Conservation (phyloP, 1,140 invertebrate genomes). For the Zaprionus camerounensis region DNA sequence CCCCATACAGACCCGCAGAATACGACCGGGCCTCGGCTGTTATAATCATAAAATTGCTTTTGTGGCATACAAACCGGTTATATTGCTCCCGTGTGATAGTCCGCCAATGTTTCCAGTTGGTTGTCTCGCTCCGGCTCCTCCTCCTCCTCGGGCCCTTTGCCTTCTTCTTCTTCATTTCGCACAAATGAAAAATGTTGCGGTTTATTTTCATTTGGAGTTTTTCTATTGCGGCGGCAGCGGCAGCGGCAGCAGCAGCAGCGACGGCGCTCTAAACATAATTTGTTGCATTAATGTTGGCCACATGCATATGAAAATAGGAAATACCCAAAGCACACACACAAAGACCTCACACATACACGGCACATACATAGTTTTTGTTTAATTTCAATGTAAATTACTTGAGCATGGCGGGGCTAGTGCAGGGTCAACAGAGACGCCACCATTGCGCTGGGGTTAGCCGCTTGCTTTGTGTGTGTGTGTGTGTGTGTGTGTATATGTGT, state of each 20-base stretch:
- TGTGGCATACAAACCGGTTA: slow-evolving; percentile 82
- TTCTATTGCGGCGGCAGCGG: slow-evolving; percentile 42
- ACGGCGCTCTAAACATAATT: slow-evolving; percentile 78
- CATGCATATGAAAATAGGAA: slow-evolving; percentile 61
- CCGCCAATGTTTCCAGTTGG: slow-evolving; percentile 52
- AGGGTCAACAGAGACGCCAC: slow-evolving; percentile 5
- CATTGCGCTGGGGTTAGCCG: neutral
- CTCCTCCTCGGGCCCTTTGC: slow-evolving; percentile 6
- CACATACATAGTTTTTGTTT: slow-evolving; percentile 71
- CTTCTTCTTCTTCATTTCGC: slow-evolving; percentile 68
- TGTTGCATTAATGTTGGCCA: slow-evolving; percentile 79
- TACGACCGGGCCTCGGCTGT: slow-evolving; percentile 70
- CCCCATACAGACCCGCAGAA: slow-evolving; percentile 19
- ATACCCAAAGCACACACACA: slow-evolving; percentile 10
- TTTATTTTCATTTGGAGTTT: slow-evolving; percentile 82
- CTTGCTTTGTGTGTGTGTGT: slow-evolving; percentile 7
- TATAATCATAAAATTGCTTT: slow-evolving; percentile 84
- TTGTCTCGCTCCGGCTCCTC: slow-evolving; percentile 33
- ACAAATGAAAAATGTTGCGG: slow-evolving; percentile 82
- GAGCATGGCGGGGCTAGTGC: slow-evolving; percentile 44
- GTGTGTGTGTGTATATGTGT: slow-evolving; percentile 11
- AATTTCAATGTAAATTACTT: slow-evolving; percentile 82
- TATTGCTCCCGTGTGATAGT: slow-evolving; percentile 81
- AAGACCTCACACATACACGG: slow-evolving; percentile 10
- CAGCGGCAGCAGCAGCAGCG: neutral